Base-by-base conservation (phyloP, 2,797 vertebrate genomes). In the Odontamblyopus lacepedii region DNA sequence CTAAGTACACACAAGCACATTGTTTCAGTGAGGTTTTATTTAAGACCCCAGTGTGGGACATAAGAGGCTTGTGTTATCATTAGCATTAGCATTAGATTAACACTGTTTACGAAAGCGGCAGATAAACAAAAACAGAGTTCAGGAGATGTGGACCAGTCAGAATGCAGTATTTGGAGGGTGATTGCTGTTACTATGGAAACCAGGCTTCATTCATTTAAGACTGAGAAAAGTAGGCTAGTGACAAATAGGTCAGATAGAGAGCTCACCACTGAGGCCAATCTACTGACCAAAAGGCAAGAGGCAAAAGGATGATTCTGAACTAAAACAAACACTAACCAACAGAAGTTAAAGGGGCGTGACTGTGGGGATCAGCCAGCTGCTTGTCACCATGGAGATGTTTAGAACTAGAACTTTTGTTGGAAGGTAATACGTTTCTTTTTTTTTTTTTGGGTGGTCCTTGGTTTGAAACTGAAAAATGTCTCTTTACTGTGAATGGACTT, bases 111-210 rank as follows among this genome's bases (percentile, higher is more conserved):
- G 11, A 26, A 8, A 12, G 11, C 15, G 18, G 27, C 18, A 12
- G 61, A 32, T 61, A 16, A 3, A 62, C 29, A 35, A 35, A 5
- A 27, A 59, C 23, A 29, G 27, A 7, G 26, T 60, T 6, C 6
- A n/a, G 32, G 32, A 41, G 32, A 38, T 63, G 23, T 63, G 62
- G 62, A 63, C 62, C 62, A 63, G 23, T 63, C 62, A 63, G 18
- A 41, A 19, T 0, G 29, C 30, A 35, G 60, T 8, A 35, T 38
- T 62, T 16, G 30, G 29, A 32, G 30, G 60, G 29, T 32, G 15
- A 62, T 30, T 4, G 60, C 6, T 2, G 60, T 62, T 35, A 32
- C 29, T 32, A 29, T 62, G 16, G 60, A 62, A 62, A 32, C 59
- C 26, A 13, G 57, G 11, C 3, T 59, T 59, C 57, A 27, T 29